Evolutionary conservation across 1,140 invertebrate species (phyloP).

Genomic region (Drosophila santomea): DNA sequence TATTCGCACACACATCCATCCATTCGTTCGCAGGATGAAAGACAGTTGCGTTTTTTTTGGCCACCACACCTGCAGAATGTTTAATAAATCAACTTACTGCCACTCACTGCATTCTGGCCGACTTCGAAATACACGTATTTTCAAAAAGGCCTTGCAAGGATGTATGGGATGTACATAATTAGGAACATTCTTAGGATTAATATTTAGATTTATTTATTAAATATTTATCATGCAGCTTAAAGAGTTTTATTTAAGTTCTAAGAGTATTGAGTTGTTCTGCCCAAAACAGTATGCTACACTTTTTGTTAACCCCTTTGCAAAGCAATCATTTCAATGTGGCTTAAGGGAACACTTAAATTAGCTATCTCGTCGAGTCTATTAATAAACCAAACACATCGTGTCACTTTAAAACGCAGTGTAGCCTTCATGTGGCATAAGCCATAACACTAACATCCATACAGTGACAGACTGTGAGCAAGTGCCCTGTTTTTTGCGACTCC

Average conservation of each 20-base stretch:
- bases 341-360: neutral
- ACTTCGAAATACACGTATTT: neutral
- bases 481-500: constrained; percentile 11
- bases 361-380: neutral
- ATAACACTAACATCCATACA: constrained; percentile 24
- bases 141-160: too few species aligned
- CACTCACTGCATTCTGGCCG: neutral
- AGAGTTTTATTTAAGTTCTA: too few species aligned
- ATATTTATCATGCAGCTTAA: too few species aligned
- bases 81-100: constrained; percentile 41
- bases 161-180: too few species aligned
- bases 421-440: neutral
- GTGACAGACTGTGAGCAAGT: constrained; percentile 36
- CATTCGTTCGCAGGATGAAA: constrained; percentile 9
- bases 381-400: neutral
- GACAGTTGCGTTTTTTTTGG: constrained; percentile 22
- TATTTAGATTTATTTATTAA: too few species aligned
- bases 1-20: constrained; percentile 21
- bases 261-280: neutral
- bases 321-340: too few species aligned
- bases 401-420: neutral
- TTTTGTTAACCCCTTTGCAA: neutral
- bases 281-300: neutral
- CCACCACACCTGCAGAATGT: constrained; percentile 37
- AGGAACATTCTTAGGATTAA: too few species aligned